Evolutionary conservation across 2,888 invertebrate genomes (phyloP).

Genomic region (Xestobium rufovillosum): DNA sequence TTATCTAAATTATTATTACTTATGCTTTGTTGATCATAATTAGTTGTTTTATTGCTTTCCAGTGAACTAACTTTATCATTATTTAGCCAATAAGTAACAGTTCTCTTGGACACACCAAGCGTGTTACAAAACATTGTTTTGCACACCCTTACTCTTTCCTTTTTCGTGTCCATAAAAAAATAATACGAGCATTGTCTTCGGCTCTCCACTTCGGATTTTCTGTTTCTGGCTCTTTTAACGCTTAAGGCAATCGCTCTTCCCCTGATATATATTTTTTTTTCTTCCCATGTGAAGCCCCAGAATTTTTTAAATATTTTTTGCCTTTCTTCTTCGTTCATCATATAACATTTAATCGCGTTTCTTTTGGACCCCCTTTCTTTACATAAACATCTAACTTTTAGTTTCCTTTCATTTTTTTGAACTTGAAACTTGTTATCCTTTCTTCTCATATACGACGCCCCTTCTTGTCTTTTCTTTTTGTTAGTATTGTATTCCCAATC

Average conservation of each 20-base stretch:
- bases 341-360: constrained; percentile 10
- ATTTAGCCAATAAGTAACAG: no score
- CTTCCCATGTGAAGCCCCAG: constrained; percentile 10
- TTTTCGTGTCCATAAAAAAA: no score
- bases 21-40: no score
- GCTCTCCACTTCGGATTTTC: constrained; percentile 10
- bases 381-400: constrained; percentile 12
- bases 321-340: constrained; percentile 12
- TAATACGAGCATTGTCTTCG: no score
- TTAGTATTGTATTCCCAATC: constrained; percentile 14
- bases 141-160: no score
- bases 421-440: constrained; percentile 11
- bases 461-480: constrained; percentile 15
- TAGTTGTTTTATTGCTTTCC: no score
- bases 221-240: constrained; percentile 9
- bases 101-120: no score
- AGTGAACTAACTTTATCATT: no score
- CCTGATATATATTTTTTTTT: constrained; percentile 11
- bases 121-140: no score
- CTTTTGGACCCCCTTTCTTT: constrained; percentile 3
- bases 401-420: constrained; percentile 4
- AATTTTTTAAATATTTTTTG: constrained; percentile 8
- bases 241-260: constrained; percentile 8
- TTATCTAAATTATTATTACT: no score
- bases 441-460: constrained; percentile 13